These are phyloP conservation scores for Halictus quadricinctus DNA, from an alignment of 2,888 invertebrate genomes.

Conservation along the genomic window DNA sequence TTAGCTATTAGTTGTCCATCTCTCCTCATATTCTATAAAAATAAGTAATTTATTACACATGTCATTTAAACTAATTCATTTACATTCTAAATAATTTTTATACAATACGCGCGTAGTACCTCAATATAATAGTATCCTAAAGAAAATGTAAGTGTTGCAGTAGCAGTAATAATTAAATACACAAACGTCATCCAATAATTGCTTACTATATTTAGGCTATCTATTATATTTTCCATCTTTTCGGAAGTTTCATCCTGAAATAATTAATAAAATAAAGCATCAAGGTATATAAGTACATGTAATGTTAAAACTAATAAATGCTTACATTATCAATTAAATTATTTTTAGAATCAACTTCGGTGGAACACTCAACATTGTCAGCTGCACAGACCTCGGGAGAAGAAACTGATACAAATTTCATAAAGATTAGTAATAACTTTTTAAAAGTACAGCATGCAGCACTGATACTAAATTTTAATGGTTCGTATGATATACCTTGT, in stretches of 20 bases:
- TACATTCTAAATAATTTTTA: background rate
- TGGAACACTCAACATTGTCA: constrained; percentile 43
- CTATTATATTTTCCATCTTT: constrained; percentile 65
- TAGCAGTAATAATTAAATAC: constrained; percentile 87
- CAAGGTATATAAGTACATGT: background rate
- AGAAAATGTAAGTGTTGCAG: constrained; percentile 88
- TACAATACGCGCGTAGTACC: constrained; percentile 69
- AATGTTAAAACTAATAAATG: constrained; percentile 15
- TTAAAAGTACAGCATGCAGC: background rate
- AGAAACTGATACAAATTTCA: constrained; percentile 26
- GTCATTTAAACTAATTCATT: background rate
- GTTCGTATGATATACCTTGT: constrained; percentile 30
- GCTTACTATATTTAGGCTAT: constrained; percentile 61
- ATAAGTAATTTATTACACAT: constrained; percentile 9
- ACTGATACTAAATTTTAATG: constrained; percentile 5
- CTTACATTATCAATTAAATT: constrained; percentile 40
- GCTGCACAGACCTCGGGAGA: constrained; percentile 34
- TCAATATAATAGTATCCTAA: constrained; percentile 91
- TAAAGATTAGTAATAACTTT: constrained; percentile 12
- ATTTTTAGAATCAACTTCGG: constrained; percentile 12
- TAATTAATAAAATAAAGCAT: constrained; percentile 15
- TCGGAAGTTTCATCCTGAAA: constrained; percentile 58
- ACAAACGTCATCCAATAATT: constrained; percentile 82
- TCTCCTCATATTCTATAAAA: constrained; percentile 85
- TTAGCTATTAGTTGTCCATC: constrained; percentile 88